Evolutionary conservation across 2,113 vertebrate genomes (phyloP), one percentile per base, ranked within the genome.

Genomic region (Podocnemis expansa): DNA sequence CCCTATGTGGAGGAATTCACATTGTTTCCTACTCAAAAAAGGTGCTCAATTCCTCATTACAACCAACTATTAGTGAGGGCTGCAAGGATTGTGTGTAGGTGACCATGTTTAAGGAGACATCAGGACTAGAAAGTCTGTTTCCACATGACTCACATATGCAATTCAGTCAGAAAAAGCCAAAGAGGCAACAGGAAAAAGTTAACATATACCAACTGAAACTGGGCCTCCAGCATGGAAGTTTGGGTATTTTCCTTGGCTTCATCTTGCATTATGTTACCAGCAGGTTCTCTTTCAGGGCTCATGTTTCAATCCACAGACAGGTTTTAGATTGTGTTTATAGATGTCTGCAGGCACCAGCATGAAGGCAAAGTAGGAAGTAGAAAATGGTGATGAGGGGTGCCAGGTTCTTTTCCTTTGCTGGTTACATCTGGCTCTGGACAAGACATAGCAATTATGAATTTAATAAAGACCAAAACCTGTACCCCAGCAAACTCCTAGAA

Each of bases 331-430:
- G 88, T n/a, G n/a, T n/a, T n/a, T n/a, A n/a, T n/a, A n/a, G n/a
- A n/a, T n/a, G n/a, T n/a, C n/a, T n/a, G n/a, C n/a, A n/a, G 58
- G 87, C 89, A 97, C 85, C 60, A 91, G 96, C 97, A 82, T 82
- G 85, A 95, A 96, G 91, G 93, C 91, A 94, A 94, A 93, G 94
- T 96, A 95, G 94, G 93, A 63, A 6, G 49, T 92, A 93, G 95
- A 92, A 96, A 87, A 94, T 54, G 84, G 67, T 96, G 94, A 94
- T 10, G 34, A 87, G 87, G 89, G 75, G 47, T 49, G 76, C 97
- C 97, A 96, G 97, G 94, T 96, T 95, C 96, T 95, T 91, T 67
- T 97, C 80, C 81, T 97, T 97, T 95, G 90, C 80, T 34, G 55
- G 75, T 95, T 93, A 92, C 5, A 43, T 80, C 95, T 97, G 22